Evolutionary conservation across 2,113 vertebrate species (phyloP), one percentile per base, ranked within the genome.

Genomic region (Megaceryle torquata): DNA sequence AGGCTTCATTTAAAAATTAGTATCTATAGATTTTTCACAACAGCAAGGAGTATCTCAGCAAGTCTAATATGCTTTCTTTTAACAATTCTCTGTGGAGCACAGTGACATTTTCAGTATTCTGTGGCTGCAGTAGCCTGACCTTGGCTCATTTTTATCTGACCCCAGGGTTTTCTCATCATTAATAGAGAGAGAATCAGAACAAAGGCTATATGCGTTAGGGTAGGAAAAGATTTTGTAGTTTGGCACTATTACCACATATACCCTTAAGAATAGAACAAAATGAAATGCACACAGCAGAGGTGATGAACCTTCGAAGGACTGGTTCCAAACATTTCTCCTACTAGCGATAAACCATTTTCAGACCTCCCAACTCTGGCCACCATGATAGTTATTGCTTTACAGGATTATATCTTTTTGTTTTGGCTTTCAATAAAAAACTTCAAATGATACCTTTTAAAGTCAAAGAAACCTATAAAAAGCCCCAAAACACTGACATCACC

Each of bases 161-260:
- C 92, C 90, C 60, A 91, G 82, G 60, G 82, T 91, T 98, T 97
- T 93, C 82, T 95, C 89, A 93, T 97, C 95, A 96, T 97, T 97
- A 98, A 96, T 97, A 98, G 96, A 96, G 65, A 97, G 83, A 97
- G 91, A 97, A 97, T 83, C 89, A 96, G 97, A 98, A 97, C 84
- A 97, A 92, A 97, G 79, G 33, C 51, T 63, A 91, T 51, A 96
- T 89, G 93, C 64, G 94, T 93, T 46, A 79, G 74, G 60, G 68
- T 64, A 89, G 51, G 91, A 84, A 89, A 95, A 94, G 84, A 88
- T 92, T 96, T 78, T 88, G 70, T 82, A 87, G 87, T 96, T 97
- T 95, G 93, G 91, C 93, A 91, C 77, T 95, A 68, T 89, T 95
- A 95, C 86, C 71, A 78, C 65, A 85, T 18, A 82, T 79, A 86